phyloP scores from a whole-genome alignment of 2,888 invertebrate genomes.

The Drymonia ruficornis region DNA sequence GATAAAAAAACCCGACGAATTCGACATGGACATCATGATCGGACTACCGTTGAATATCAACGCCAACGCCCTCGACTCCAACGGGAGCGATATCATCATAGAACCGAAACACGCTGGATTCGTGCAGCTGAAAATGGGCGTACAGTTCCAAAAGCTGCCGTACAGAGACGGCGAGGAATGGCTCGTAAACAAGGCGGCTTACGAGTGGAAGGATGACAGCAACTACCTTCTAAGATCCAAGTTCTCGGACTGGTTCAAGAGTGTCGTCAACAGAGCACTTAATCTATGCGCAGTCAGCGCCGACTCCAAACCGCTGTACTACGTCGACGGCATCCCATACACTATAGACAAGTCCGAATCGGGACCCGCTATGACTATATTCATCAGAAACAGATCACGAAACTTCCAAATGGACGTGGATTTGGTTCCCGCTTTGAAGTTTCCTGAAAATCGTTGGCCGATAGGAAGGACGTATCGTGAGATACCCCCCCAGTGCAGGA shows the following conservation, averaged over 20 bases:
- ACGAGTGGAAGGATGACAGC: constrained; percentile 64
- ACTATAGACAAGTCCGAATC: constrained; percentile 51
- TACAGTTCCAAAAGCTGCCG: constrained; percentile 55
- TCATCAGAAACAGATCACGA: constrained; percentile 48
- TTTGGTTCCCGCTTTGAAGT: constrained; percentile 80
- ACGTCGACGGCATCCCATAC: constrained; percentile 68
- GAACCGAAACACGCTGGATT: constrained; percentile 71
- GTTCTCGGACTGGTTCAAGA: constrained; percentile 83
- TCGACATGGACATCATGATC: constrained; percentile 85
- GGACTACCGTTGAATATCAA: constrained; percentile 70
- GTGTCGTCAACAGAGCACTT: constrained; percentile 69
- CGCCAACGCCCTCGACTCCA: constrained; percentile 33
- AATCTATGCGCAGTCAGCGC: constrained; percentile 45
- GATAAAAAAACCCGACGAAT: constrained; percentile 84
- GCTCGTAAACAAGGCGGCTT: constrained; percentile 61
- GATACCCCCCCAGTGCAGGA: constrained; percentile 48
- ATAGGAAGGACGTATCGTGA: constrained; percentile 41
- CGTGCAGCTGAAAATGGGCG: constrained; percentile 69
- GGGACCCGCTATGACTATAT: constrained; percentile 84
- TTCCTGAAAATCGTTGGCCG: constrained; percentile 73
- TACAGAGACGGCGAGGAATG: constrained; percentile 53
- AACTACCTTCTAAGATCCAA: constrained; percentile 72
- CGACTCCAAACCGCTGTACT: constrained; percentile 23
- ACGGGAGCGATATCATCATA: constrained; percentile 63
- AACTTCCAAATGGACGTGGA: constrained; percentile 75